Evolutionary conservation across 1,140 invertebrate species (phyloP).

Genomic region (Pinna nobilis): DNA sequence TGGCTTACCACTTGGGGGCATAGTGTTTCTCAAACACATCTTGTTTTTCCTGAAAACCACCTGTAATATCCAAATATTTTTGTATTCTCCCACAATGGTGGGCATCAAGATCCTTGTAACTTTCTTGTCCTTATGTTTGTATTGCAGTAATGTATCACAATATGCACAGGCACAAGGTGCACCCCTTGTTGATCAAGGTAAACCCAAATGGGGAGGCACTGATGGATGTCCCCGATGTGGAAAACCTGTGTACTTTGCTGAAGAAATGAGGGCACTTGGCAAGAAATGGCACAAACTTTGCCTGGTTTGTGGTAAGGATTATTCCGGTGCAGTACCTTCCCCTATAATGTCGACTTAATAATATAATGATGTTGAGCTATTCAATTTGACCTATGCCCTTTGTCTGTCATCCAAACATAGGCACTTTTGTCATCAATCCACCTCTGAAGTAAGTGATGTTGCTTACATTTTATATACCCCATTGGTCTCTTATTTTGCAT

Average conservation of each 20-base stretch:
- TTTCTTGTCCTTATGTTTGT: background rate
- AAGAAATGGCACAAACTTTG: constrained; percentile 41
- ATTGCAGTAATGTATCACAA: constrained; percentile 44
- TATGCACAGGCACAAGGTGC: constrained; percentile 32
- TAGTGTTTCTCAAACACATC: constrained; percentile 2
- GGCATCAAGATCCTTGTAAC: background rate
- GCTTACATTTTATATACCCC: no score
- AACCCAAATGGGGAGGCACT: constrained; percentile 13
- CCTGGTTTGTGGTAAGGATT: constrained; percentile 33
- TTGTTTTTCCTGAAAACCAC: background rate
- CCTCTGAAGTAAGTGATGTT: no score
- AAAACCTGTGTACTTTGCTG: constrained; percentile 41
- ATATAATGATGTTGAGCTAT: no score
- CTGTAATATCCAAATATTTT: background rate
- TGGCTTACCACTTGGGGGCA: no score
- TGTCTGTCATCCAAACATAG: no score
- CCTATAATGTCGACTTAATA: no score
- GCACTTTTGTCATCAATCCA: no score
- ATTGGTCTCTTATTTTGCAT: no score
- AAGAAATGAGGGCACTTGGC: constrained; percentile 34
- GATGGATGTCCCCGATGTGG: constrained; percentile 37
- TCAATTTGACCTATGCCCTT: no score
- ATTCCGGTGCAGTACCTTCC: no score
- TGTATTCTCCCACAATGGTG: background rate
- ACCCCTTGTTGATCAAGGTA: constrained; percentile 21